Percentiles rank a stretch among this genome's conserved stretches.
phyloP scores from a whole-genome alignment of 2,797 vertebrate genomes.

The Myotis vivesi region DNA sequence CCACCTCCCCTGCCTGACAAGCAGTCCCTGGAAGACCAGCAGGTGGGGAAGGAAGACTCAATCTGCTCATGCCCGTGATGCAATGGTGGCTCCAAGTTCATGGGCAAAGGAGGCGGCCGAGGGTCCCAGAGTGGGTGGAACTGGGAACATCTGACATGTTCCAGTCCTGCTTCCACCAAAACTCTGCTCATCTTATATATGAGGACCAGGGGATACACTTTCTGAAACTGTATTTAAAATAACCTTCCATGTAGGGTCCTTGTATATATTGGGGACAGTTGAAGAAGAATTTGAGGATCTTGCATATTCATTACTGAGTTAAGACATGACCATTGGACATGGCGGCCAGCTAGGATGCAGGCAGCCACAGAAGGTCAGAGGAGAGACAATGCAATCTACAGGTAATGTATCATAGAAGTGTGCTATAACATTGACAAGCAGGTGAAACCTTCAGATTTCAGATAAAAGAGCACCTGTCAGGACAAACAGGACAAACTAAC shows the following conservation, averaged over 20 bases:
- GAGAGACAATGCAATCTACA: no score
- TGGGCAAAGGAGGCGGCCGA: not conserved
- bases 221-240: not conserved
- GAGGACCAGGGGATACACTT: not conserved
- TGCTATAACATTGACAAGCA: not conserved
- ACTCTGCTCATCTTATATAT: not conserved
- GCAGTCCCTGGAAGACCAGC: no score
- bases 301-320: not conserved
- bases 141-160: not conserved
- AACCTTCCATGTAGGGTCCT: not conserved
- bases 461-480: not conserved
- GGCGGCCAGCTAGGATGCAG: not conserved
- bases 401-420: no score
- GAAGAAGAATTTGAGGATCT: not conserved
- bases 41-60: not conserved
- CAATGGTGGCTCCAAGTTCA: not conserved
- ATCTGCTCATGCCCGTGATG: rapidly evolving
- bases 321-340: not conserved
- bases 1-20: not conserved
- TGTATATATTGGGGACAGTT: no score
- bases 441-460: not conserved
- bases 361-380: not conserved
- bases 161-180: not conserved
- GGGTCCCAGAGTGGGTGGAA: not conserved
- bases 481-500: not conserved